Percentiles rank a stretch among this genome's conserved stretches.
phyloP scores from a whole-genome alignment of 92 coral and sea anemone genomes.

The Bergia puertoricense region DNA sequence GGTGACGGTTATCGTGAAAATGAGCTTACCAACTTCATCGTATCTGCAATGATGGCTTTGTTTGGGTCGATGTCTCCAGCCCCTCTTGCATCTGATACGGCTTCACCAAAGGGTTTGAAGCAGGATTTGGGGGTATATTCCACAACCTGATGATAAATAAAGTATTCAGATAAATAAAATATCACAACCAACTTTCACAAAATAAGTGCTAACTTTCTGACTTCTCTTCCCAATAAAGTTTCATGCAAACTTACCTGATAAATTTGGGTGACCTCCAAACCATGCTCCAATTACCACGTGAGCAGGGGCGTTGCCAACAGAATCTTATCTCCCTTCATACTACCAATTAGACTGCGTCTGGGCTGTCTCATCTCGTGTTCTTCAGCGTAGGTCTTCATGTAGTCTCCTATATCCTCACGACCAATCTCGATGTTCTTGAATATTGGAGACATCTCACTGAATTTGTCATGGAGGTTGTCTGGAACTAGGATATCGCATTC shows the following conservation, averaged over 20 bases:
- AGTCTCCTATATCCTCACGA: constrained; percentile 50
- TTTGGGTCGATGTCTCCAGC: constrained; percentile 39
- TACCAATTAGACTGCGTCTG: constrained; percentile 38
- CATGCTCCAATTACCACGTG: constrained; percentile 63
- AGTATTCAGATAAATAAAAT: not conserved
- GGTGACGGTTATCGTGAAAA: no score
- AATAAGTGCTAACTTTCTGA: not conserved
- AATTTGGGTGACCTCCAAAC: constrained; percentile 30
- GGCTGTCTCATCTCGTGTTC: constrained; percentile 39
- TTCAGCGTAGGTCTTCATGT: constrained; percentile 50
- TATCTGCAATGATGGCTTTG: constrained; percentile 49
- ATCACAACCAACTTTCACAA: not conserved
- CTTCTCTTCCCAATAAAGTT: no score
- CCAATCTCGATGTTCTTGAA: constrained; percentile 47
- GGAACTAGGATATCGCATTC: constrained; percentile 60
- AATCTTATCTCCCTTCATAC: constrained; percentile 38
- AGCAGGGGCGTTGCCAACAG: constrained; percentile 57
- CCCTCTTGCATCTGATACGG: constrained; percentile 52
- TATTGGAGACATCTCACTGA: constrained; percentile 44
- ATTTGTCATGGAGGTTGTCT: constrained; percentile 31
- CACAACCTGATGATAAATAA: constrained; percentile 2
- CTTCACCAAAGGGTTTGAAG: constrained; percentile 39
- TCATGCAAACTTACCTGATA: not conserved
- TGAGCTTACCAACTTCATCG: constrained; percentile 24
- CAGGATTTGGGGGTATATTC: constrained; percentile 36